phyloP scores from a whole-genome alignment of 2,888 invertebrate species.

The Lepidochrysops patricia region DNA sequence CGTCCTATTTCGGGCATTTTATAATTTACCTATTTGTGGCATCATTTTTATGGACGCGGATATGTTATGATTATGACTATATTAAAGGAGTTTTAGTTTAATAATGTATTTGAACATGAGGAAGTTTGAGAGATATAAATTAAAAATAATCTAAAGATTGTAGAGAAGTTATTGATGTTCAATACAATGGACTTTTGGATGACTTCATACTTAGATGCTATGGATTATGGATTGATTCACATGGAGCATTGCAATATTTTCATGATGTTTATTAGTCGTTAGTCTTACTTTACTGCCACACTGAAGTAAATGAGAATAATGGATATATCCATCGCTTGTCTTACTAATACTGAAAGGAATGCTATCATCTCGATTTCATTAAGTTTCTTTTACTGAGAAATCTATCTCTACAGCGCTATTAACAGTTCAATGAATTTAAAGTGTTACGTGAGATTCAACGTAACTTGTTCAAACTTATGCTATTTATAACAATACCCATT shows the following conservation, averaged over 20 bases:
- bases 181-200: too few relatives aligned
- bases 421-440: constrained; percentile 7
- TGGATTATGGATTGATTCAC: too few relatives aligned
- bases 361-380: not conserved
- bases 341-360: not conserved
- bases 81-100: too few relatives aligned
- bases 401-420: not conserved
- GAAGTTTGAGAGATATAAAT: not conserved
- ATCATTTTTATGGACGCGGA: not conserved
- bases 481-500: not conserved
- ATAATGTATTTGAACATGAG: too few relatives aligned
- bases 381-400: constrained; percentile 3
- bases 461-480: not conserved
- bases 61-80: too few relatives aligned
- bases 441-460: not conserved
- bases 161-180: too few relatives aligned
- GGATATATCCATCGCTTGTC: not conserved
- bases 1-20: not conserved
- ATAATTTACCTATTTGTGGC: constrained; percentile 6
- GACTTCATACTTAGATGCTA: too few relatives aligned
- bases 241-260: too few relatives aligned
- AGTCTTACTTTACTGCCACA: too few relatives aligned
- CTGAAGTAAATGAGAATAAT: not conserved
- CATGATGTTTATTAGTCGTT: too few relatives aligned
- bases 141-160: too few relatives aligned